Percentiles rank a stretch among this genome's conserved stretches.
Conservation (phyloP, 2,797 vertebrate species). For the Enteromius afrohamiltoni region DNA sequence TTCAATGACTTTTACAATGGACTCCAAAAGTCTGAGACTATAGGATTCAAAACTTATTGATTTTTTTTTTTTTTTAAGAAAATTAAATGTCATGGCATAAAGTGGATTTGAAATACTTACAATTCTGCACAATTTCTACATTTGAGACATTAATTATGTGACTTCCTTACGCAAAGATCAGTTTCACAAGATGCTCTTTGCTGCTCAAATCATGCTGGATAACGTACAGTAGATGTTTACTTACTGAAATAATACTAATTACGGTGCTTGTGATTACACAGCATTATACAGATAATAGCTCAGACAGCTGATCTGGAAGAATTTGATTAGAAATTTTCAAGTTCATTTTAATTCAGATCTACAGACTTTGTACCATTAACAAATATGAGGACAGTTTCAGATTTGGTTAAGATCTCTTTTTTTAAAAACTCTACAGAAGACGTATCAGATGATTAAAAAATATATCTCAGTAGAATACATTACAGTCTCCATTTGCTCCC, state of each 20-base stretch:
- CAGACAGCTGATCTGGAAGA: neutral
- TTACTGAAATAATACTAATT: neutral
- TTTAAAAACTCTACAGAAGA: neutral
- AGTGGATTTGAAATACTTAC: neutral
- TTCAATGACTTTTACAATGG: neutral
- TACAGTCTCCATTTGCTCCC: neutral
- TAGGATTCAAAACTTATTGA: neutral
- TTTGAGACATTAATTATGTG: neutral
- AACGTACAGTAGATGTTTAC: neutral
- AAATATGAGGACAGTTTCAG: neutral
- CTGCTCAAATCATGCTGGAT: neutral
- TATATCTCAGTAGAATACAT: neutral
- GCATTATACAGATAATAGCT: neutral
- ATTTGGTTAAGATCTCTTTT: neutral
- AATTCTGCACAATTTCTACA: neutral
- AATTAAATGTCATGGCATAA: neutral
- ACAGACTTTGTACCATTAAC: neutral
- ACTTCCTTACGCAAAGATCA: neutral
- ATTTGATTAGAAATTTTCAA: neutral
- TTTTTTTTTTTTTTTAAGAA: neutral
- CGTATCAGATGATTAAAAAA: neutral
- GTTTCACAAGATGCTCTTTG: neutral
- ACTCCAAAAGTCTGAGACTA: neutral
- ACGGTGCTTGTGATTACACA: neutral
- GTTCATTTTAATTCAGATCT: neutral